Evolutionary conservation across 2,797 vertebrate genomes (phyloP).

Genomic region (Enteromius argenteus): DNA sequence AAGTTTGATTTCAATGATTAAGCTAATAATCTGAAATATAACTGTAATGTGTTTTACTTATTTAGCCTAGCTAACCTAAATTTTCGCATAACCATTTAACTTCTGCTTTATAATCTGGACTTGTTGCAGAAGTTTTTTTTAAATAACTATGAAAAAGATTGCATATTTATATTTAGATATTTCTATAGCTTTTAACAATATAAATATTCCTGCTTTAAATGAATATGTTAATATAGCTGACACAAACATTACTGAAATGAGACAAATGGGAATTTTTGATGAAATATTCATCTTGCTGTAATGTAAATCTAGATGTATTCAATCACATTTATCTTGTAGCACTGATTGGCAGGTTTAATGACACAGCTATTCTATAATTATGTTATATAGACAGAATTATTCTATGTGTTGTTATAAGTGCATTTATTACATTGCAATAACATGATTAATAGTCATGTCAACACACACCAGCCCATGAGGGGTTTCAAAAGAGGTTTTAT

Average conservation of each 20-base stretch:
- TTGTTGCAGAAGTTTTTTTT: not conserved
- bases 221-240: not conserved
- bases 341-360: not conserved
- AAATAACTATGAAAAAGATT: not conserved
- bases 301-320: not conserved
- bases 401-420: constrained; percentile 16
- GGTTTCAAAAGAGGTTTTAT: constrained; percentile 19
- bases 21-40: not conserved
- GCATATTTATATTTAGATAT: not conserved
- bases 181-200: not conserved
- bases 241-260: not conserved
- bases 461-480: not conserved
- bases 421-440: constrained; percentile 38
- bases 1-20: not conserved
- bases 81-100: not conserved
- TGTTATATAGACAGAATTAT: not conserved
- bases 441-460: constrained; percentile 32
- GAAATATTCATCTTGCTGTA: not conserved
- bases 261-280: not conserved
- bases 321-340: not conserved
- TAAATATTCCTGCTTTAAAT: not conserved
- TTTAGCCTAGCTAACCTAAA: not conserved
- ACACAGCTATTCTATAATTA: not conserved
- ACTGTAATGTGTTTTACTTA: not conserved
- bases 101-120: not conserved